Evolutionary conservation across 2,888 invertebrate genomes (phyloP).

Genomic region (Nebria brevicollis): DNA sequence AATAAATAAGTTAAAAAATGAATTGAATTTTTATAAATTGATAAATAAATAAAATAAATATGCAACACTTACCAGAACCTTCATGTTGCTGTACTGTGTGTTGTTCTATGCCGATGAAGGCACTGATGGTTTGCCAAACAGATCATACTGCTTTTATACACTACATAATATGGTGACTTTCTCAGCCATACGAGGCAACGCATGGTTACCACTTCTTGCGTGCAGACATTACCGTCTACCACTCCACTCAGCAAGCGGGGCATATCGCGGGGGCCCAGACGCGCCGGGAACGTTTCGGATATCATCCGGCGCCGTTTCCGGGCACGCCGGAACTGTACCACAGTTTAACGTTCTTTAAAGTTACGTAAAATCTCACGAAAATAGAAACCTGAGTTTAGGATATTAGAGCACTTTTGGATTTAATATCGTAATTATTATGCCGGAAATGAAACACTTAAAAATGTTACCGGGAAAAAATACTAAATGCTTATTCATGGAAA

Average conservation of each 20-base stretch:
- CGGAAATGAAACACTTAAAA: too few relatives aligned
- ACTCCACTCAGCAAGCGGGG: background rate
- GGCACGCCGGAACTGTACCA: conserved; percentile 28
- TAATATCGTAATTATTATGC: too few relatives aligned
- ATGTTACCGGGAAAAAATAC: too few relatives aligned
- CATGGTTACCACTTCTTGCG: conserved; percentile 20
- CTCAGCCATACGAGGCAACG: conserved; percentile 17
- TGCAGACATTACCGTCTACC: conserved; percentile 1
- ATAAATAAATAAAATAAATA: background rate
- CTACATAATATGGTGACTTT: conserved; percentile 29
- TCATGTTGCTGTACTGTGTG: conserved; percentile 34
- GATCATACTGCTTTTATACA: conserved; percentile 28
- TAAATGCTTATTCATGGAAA: too few relatives aligned
- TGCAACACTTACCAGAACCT: conserved; percentile 36
- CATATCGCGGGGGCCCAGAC: background rate
- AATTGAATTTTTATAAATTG: background rate
- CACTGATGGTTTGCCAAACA: conserved; percentile 28
- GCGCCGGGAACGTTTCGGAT: background rate
- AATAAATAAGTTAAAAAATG: background rate
- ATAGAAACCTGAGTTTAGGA: too few relatives aligned
- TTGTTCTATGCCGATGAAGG: conserved; percentile 43
- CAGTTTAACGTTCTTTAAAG: too few relatives aligned
- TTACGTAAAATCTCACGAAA: too few relatives aligned
- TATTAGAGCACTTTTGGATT: too few relatives aligned
- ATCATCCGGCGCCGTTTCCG: conserved; percentile 7